Base-by-base conservation (phyloP, 30 jellyfish, hydroid and myxozoan species). In the Aurelia sp. region DNA sequence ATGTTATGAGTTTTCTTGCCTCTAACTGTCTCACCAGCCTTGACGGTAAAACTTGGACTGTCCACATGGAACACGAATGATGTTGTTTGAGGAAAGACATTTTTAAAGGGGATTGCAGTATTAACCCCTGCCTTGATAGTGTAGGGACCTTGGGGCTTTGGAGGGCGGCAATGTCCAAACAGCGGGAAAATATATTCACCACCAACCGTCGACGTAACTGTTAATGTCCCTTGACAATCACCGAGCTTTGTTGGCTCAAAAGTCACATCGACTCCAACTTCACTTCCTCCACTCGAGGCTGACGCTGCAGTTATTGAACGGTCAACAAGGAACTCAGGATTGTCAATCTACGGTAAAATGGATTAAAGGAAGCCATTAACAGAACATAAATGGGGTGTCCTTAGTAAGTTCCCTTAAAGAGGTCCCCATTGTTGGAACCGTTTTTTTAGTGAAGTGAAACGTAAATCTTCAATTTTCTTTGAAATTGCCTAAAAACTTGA, bases 81-180 rank as follows among this genome's bases (percentile, higher is more conserved):
- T 16, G 97, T 94, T 41, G 97, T 94, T 82, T 94, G 97, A 15
- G 93, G 84, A 77, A 94, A 89, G 6, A 94, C 87, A 61, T 94
- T 94, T 82, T 94, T 94, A 91, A 94, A 94, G 23, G 97, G 97
- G 11, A 94, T 94, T 31, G 92, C 86, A 9, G 97, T 85, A 22
- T 87, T 52, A 6, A 91, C 96, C 72, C 96, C 96, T 1, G 99
- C 99, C 48, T 94, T 94, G 44, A 94, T 82, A 41, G 97, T 89
- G 88, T 77, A 94, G 19, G 99, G 99, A 2, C 99, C 99, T 41
- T 89, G 97, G 9, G 99, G 99, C 65, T 94, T 94, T 1, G 99
- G 97, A 40, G 89, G 91, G 63, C 85, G 66, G 59, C 97, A 94
- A 79, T 88, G 99, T 3, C 99, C 99, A 66, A 58, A 33, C 89